Base-by-base conservation (phyloP, 2,113 vertebrate genomes). In the Brachypodius melanocephalos region DNA sequence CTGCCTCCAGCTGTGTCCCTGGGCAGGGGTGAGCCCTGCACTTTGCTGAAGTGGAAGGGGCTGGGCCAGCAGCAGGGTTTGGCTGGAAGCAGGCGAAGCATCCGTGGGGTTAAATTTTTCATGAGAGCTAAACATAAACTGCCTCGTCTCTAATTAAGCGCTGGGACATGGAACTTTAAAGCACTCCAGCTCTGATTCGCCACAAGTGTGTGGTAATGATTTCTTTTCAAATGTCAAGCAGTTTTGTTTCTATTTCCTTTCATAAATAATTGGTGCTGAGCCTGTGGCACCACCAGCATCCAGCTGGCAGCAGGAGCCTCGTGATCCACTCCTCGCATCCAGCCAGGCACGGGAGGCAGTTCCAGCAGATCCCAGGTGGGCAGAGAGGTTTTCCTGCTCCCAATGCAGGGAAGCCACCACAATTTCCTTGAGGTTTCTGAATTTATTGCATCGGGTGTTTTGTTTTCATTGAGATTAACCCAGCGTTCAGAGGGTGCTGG, bases 171-270 rank as follows among this genome's bases (percentile, higher is more conserved):
- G 83, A 96, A 97, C 92, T 97, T 96, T 91, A 91, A 95, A 91
- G 89, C 88, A 97, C 97, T 98, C 91, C 96, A 98, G 95, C 34
- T 95, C 96, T 98, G 97, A 98, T 98, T 98, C 8, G 90, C 95
- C 85, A 93, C 91, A 91, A 98, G 97, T 98, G 93, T 31, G 59
- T 91, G 94, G 86, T 98, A 98, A 98, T 98, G 97, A 97, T 95
- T 97, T 86, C 97, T 92, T 96, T 98, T 89, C 90, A 98, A 98
- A 98, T 98, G 98, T 98, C 98, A 98, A 98, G 97, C 95, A 46
- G 96, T 96, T 96, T 85, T 94, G 96, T 96, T 96, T 96, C 78
- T 67, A 91, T 93, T 97, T 97, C 96, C 97, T 96, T 95, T 87
- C 73, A 95, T 96, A 97, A 96, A 95, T 98, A 95, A 97, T 96